These are phyloP conservation scores for Bombylius discolor DNA, from an alignment of 2,888 invertebrate species.

Conservation along the genomic window DNA sequence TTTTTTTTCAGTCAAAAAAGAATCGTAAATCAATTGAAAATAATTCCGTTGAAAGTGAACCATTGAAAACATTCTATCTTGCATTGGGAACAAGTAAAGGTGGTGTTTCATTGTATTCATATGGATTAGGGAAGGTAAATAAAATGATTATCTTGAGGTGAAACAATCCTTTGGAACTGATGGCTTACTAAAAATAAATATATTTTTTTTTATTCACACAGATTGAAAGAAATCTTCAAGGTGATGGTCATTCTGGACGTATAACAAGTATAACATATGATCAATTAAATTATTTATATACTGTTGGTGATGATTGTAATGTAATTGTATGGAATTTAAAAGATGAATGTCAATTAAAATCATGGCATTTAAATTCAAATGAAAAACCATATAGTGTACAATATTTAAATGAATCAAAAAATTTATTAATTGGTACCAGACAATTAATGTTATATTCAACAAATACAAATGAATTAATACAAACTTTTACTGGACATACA, in stretches of 20 bases:
- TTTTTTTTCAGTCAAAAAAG: constrained; percentile 20
- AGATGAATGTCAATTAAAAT: constrained; percentile 34
- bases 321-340: constrained; percentile 40
- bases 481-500: constrained; percentile 51
- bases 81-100: constrained; percentile 32
- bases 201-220: constrained; percentile 11
- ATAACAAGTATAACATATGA: constrained; percentile 45
- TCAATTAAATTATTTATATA: constrained; percentile 38
- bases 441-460: constrained; percentile 44
- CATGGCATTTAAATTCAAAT: constrained; percentile 41
- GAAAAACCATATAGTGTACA: constrained; percentile 37
- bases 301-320: constrained; percentile 45
- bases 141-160: not conserved
- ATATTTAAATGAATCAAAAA: constrained; percentile 26
- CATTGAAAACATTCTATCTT: constrained; percentile 22
- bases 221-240: constrained; percentile 27
- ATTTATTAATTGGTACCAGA: constrained; percentile 27
- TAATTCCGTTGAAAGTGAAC: constrained; percentile 16
- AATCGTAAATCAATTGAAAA: constrained; percentile 17
- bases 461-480: constrained; percentile 43
- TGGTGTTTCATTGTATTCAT: constrained; percentile 28
- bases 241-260: constrained; percentile 38
- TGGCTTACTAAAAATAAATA: not conserved
- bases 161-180: not conserved
- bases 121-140: constrained; percentile 26